A percentile compares a stretch with the other conserved stretches of the same genome.
Conservation (phyloP, 2,797 vertebrate genomes). For the Enteromius afrohamiltoni region DNA sequence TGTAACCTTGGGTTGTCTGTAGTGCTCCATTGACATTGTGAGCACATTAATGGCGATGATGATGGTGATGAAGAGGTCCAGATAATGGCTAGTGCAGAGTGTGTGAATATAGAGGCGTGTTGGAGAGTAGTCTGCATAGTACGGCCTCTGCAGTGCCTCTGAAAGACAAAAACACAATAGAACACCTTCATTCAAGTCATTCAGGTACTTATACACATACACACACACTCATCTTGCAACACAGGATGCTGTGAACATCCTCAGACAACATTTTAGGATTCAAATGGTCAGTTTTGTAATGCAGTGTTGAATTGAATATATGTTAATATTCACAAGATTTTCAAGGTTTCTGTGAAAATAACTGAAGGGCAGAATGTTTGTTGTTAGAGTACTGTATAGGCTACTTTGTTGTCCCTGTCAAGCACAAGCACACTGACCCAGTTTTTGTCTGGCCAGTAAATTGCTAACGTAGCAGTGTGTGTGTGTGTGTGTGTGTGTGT, state of each 20-base stretch:
- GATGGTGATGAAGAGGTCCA: conserved; percentile 98
- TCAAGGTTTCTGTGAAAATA: not conserved
- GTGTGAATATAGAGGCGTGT: conserved; percentile 87
- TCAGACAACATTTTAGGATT: conserved; percentile 1
- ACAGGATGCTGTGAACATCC: not conserved
- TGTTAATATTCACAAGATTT: not conserved
- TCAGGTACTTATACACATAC: conserved; percentile 22
- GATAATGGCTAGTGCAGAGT: conserved; percentile 93
- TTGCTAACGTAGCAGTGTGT: conserved; percentile 42
- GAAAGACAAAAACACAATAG: conserved; percentile 50
- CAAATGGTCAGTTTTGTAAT: conserved; percentile 28
- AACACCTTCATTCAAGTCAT: conserved; percentile 43
- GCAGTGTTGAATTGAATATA: not conserved
- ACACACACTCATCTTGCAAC: too few species aligned
- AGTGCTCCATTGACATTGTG: conserved; percentile 99
- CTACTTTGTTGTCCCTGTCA: conserved; percentile 43
- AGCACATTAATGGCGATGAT: conserved; percentile 96
- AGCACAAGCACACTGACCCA: conserved; percentile 53
- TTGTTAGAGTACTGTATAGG: conserved; percentile 54
- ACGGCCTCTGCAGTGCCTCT: conserved; percentile 92
- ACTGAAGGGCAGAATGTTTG: not conserved
- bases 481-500: conserved; percentile 46
- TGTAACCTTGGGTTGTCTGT: conserved; percentile 89
- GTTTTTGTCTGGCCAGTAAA: conserved; percentile 47
- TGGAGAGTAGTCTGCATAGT: conserved; percentile 91